Percentiles rank a stretch among this genome's conserved stretches.
These are phyloP conservation scores for Apotomis turbidana DNA, from an alignment of 2,888 invertebrate species.

Conservation along the genomic window DNA sequence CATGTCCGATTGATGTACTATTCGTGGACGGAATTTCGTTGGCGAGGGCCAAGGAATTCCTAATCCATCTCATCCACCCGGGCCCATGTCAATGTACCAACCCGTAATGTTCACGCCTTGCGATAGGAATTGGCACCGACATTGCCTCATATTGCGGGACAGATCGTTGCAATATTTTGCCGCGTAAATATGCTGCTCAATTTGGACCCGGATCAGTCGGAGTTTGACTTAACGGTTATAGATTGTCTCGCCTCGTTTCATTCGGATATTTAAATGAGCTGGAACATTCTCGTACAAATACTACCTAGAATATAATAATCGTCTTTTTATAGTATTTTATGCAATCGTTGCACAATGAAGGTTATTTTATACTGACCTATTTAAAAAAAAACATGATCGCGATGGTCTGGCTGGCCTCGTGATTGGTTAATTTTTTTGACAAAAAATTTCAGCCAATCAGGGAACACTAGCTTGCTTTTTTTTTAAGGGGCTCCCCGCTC, in stretches of 20 bases:
- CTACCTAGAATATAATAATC: too few relatives aligned
- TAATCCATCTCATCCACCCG: neutral
- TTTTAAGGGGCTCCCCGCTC: too few relatives aligned
- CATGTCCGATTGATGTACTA: neutral
- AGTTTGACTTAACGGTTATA: neutral
- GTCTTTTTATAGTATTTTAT: too few relatives aligned
- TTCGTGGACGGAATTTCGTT: neutral
- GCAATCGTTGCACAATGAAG: too few relatives aligned
- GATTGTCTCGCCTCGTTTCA: neutral
- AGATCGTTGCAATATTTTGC: neutral
- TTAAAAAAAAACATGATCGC: too few relatives aligned
- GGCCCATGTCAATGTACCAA: neutral
- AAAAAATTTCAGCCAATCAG: too few relatives aligned
- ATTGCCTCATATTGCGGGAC: neutral
- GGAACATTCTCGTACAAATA: neutral
- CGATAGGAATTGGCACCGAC: neutral
- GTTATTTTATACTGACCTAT: too few relatives aligned
- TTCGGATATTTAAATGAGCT: too few relatives aligned
- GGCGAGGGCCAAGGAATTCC: neutral
- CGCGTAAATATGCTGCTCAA: neutral
- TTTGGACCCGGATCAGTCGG: neutral
- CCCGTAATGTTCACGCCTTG: neutral
- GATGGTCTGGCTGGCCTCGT: too few relatives aligned
- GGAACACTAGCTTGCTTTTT: too few relatives aligned
- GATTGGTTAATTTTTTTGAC: neutral